Base-by-base conservation (phyloP, 2,113 vertebrate species). In the Telmatochromis sp. region DNA sequence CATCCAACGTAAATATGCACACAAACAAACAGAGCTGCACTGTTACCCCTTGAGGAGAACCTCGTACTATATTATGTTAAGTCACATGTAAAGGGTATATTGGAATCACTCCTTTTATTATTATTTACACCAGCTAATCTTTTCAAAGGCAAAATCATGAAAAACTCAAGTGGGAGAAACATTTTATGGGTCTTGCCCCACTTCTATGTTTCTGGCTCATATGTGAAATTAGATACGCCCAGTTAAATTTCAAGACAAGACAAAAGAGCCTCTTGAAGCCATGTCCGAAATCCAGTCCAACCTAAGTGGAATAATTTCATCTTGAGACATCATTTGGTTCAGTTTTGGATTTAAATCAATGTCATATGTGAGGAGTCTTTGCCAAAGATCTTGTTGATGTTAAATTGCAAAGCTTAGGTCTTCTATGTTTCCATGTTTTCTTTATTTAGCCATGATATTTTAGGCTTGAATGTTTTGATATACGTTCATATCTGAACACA, bases 291-390 rank as follows among this genome's bases (percentile, higher is more conserved):
- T 2, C 60, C 31, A 65, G 60, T 65, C 17, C 33, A 65, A 65
- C 60, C 33, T 37, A 2, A 37, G 60, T 65, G 0, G 0, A 37
- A 65, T 4, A 37, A 65, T 65, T 65, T 35, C 17, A n/a, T n/a
- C 17, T 65, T 37, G 17, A 37, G 31, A 65, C 60, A 65, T 37
- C 60, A 3, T 65, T 65, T 65, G 60, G 17, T 65, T 65, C 60
- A 37, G 33, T 65, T 65, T 65, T 7, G 9, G 0, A 19, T 63
- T 63, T 63, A 33, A 63, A 63, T 63, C 58, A 63, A 35, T 63
- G 58, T 63, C 17, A 63, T 63, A 1, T 12, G 31, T 65, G 31
- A 37, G 31, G 17, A 37, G 63, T 21, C 63, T 40, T 37, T 40
- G 63, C 11, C 19, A 21, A 68, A 0, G 3, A 68, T 21, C 33